Percentiles rank a stretch among this genome's conserved stretches.
Conservation (phyloP, 2,113 vertebrate species). For the Campylorhamphus procurvoides region DNA sequence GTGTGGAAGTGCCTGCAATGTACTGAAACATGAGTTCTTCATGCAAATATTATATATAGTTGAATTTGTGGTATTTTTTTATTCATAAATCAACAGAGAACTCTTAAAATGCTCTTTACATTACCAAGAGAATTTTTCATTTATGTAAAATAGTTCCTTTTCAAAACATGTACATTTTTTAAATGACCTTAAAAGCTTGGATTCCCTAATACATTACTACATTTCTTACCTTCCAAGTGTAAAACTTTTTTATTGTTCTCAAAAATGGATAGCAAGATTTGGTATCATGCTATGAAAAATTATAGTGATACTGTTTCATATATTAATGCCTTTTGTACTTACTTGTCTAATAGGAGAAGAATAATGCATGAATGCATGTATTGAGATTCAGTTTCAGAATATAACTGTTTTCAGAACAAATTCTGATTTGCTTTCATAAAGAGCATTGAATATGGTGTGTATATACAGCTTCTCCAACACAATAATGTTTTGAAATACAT, state of each 20-base stretch:
- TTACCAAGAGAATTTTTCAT: neutral
- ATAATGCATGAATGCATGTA: neutral
- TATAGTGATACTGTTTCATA: neutral
- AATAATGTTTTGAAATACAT: neutral
- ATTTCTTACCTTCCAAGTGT: neutral
- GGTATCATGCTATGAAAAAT: neutral
- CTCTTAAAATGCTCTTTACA: neutral
- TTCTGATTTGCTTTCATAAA: neutral
- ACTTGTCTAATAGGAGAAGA: neutral
- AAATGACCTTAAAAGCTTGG: neutral
- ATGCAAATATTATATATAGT: neutral
- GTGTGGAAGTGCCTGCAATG: neutral
- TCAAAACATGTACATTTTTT: neutral
- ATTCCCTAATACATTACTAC: neutral
- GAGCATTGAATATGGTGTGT: neutral
- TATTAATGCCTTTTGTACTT: neutral
- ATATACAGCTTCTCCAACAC: neutral
- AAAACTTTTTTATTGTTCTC: neutral
- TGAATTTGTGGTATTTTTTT: neutral
- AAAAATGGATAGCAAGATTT: neutral
- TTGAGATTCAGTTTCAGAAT: neutral
- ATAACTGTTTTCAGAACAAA: neutral
- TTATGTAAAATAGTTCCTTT: neutral
- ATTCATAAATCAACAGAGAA: neutral
- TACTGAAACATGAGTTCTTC: neutral